phyloP scores from a whole-genome alignment of 1,140 invertebrate species.

The Drosophila willistoni region DNA sequence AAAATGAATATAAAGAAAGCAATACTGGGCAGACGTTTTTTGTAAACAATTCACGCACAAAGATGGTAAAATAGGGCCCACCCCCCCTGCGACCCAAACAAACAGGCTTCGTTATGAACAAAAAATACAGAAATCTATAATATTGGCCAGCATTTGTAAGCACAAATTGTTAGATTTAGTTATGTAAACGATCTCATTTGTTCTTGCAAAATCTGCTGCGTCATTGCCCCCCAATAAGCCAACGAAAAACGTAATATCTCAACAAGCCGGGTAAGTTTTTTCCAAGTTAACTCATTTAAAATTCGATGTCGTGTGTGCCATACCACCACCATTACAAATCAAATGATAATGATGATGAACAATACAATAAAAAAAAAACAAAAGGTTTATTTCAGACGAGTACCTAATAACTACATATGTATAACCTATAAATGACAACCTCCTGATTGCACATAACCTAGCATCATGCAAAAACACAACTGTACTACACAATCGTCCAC shows the following conservation, averaged over 20 bases:
- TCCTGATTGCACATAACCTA: conserved; percentile 6
- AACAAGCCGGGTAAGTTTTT: conserved; percentile 20
- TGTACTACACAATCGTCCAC: conserved; percentile 16
- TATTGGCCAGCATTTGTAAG: conserved; percentile 9
- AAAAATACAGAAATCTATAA: conserved; percentile 4
- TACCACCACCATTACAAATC: conserved; percentile 2
- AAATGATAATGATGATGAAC: conserved; percentile 5
- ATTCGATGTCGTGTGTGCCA: conserved; percentile 16
- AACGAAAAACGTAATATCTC: conserved; percentile 3
- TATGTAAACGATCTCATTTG: not conserved
- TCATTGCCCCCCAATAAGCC: conserved; percentile 3
- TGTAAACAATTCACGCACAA: conserved; percentile 83
- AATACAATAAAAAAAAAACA: not conserved
- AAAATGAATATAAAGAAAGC: conserved; percentile 50
- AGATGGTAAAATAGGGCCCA: conserved; percentile 81
- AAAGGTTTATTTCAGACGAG: conserved; percentile 9
- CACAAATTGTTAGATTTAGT: conserved; percentile 14
- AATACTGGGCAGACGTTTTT: conserved; percentile 83
- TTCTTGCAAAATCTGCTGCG: conserved; percentile 5
- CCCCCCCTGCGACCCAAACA: conserved; percentile 39
- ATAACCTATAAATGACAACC: not conserved
- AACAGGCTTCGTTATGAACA: conserved; percentile 18
- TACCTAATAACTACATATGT: not conserved
- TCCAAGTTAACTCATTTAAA: conserved; percentile 14
- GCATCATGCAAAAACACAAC: conserved; percentile 17